These are phyloP conservation scores for Thysanoteuthis rhombus DNA, from an alignment of 2,888 invertebrate genomes.

Conservation along the genomic window DNA sequence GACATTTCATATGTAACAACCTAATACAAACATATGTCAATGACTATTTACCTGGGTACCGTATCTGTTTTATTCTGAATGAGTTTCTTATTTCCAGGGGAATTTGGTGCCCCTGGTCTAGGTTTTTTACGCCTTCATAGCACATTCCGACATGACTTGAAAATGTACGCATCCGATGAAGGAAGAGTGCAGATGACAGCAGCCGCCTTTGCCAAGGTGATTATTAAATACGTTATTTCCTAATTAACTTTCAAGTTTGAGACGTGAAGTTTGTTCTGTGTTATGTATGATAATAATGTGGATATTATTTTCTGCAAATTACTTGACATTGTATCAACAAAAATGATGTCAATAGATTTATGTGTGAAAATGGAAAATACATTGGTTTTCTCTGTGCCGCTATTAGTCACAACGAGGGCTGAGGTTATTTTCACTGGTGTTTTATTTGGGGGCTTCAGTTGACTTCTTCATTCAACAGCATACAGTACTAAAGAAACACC, in stretches of 20 bases:
- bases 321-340: too few relatives aligned
- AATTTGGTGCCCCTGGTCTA: conserved; percentile 92
- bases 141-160: conserved; percentile 97
- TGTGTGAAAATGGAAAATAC: too few relatives aligned
- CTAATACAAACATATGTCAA: background rate
- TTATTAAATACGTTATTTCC: background rate
- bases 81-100: conserved; percentile 69
- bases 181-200: conserved; percentile 99
- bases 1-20: too few relatives aligned
- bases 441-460: too few relatives aligned
- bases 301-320: too few relatives aligned
- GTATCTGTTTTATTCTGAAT: background rate
- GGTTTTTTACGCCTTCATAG: conserved; percentile 95
- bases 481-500: too few relatives aligned
- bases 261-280: too few relatives aligned
- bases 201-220: conserved; percentile 93
- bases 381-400: too few relatives aligned
- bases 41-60: background rate
- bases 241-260: background rate
- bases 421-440: background rate
- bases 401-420: too few relatives aligned
- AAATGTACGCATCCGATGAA: conserved; percentile 99
- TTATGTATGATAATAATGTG: too few relatives aligned
- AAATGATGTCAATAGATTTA: too few relatives aligned
- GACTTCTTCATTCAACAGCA: too few relatives aligned